Conservation (phyloP, 2,888 invertebrate species). For the Bhutanitis thaidina region DNA sequence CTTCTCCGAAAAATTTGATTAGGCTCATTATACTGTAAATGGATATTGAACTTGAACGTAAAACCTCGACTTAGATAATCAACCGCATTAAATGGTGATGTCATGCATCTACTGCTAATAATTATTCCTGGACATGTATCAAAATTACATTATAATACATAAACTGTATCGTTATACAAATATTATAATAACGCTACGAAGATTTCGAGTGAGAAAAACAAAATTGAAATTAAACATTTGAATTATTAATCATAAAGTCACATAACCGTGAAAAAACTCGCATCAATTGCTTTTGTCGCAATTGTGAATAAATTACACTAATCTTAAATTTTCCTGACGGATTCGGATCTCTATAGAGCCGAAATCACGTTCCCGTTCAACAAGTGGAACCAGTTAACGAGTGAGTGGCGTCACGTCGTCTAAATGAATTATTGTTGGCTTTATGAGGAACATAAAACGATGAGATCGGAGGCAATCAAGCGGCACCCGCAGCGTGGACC, state of each 20-base stretch:
- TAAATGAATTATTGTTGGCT: conserved; percentile 80
- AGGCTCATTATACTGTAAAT: conserved; percentile 36
- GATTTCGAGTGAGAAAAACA: background rate
- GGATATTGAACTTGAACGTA: conserved; percentile 46
- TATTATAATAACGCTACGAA: too few relatives aligned
- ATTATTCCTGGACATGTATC: conserved; percentile 14
- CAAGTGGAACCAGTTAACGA: conserved; percentile 69
- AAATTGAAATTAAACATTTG: background rate
- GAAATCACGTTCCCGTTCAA: conserved; percentile 49
- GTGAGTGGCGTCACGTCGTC: conserved; percentile 78
- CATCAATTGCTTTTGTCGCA: background rate
- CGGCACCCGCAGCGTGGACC: conserved; percentile 71
- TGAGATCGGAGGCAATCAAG: conserved; percentile 78
- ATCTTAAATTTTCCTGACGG: conserved; percentile 6
- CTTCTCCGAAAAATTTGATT: conserved; percentile 58
- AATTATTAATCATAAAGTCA: background rate
- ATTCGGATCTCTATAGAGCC: conserved; percentile 18
- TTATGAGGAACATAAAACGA: conserved; percentile 77
- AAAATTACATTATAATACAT: too few relatives aligned
- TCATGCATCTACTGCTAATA: conserved; percentile 10
- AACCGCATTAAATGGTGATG: conserved; percentile 12
- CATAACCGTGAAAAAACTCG: background rate
- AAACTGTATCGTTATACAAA: too few relatives aligned
- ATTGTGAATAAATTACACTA: background rate
- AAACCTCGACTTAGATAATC: conserved; percentile 22